Percentiles rank a stretch among this genome's conserved stretches.
These are phyloP conservation scores for Seira sanloemensis DNA, from an alignment of 2,888 invertebrate species.

Conservation along the genomic window DNA sequence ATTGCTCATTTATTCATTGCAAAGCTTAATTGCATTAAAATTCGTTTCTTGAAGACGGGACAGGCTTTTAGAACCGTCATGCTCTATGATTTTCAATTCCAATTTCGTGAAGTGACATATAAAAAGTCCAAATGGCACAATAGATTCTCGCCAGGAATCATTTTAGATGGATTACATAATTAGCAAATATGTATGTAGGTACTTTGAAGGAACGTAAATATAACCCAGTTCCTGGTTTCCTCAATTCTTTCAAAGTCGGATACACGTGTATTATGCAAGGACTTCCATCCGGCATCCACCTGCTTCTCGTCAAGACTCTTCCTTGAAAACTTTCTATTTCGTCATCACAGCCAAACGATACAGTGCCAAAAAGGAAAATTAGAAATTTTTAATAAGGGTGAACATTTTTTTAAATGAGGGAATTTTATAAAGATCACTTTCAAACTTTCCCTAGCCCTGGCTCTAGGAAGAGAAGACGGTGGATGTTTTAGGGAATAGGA, in stretches of 20 bases:
- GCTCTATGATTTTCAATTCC: not conserved
- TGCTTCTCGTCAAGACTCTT: not conserved
- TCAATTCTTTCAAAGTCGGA: constrained; percentile 8
- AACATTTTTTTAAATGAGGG: not conserved
- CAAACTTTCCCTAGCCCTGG: not conserved
- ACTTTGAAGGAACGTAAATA: not conserved
- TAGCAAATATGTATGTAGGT: too few species aligned
- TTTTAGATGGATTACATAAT: not conserved
- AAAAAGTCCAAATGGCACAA: not conserved
- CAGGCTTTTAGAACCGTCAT: not conserved
- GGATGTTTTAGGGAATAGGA: not conserved
- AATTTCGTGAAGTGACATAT: constrained; percentile 3
- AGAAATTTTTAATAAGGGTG: not conserved
- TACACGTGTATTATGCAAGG: not conserved
- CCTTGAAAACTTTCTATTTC: constrained; percentile 9
- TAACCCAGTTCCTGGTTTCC: too few species aligned
- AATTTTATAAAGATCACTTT: not conserved
- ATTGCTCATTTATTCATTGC: constrained; percentile 2
- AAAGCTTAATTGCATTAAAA: not conserved
- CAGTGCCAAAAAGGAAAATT: not conserved
- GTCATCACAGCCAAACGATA: too few species aligned
- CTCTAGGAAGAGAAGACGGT: not conserved
- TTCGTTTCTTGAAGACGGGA: not conserved
- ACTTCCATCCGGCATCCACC: constrained; percentile 16
- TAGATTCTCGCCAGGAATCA: not conserved